Percentiles rank a stretch among this genome's conserved stretches.
phyloP scores from a whole-genome alignment of 2,888 invertebrate species.

The Cerceris ruficornis region DNA sequence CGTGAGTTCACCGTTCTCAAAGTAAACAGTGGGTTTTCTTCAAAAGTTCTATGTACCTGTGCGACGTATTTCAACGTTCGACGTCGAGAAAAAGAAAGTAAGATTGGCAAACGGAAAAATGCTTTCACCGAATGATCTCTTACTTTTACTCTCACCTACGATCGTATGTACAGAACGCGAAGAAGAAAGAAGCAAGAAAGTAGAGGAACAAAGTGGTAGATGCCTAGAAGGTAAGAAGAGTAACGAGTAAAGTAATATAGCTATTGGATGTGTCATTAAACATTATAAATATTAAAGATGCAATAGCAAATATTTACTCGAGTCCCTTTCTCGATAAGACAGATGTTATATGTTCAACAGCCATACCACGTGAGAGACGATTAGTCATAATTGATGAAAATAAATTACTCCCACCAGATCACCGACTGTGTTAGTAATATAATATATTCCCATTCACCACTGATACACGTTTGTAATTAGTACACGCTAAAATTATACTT shows the following conservation, averaged over 20 bases:
- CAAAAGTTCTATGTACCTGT: not conserved
- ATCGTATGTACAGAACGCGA: too few relatives aligned
- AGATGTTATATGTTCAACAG: too few relatives aligned
- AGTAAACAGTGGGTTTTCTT: not conserved
- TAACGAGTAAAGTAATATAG: too few relatives aligned
- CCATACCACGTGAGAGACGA: not conserved
- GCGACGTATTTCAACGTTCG: too few relatives aligned
- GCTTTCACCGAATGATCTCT: too few relatives aligned
- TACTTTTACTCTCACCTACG: too few relatives aligned
- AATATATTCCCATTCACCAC: slow-evolving; percentile 72
- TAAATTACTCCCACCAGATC: slow-evolving; percentile 23
- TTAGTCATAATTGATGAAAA: slow-evolving; percentile 28
- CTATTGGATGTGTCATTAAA: too few relatives aligned
- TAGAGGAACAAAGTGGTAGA: too few relatives aligned
- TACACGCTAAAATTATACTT: not conserved
- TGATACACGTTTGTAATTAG: slow-evolving; percentile 30
- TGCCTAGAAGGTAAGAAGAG: too few relatives aligned
- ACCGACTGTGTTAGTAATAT: slow-evolving; percentile 44
- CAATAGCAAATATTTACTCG: slow-evolving; percentile 16
- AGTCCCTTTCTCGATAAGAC: slow-evolving; percentile 3
- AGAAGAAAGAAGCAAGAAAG: too few relatives aligned
- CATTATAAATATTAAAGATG: slow-evolving; percentile 25
- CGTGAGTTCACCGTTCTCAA: slow-evolving; percentile 20
- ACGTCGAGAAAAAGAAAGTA: not conserved
- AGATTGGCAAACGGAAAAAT: not conserved